phyloP scores from a whole-genome alignment of 2,888 invertebrate species.

The Papilio demoleus region DNA sequence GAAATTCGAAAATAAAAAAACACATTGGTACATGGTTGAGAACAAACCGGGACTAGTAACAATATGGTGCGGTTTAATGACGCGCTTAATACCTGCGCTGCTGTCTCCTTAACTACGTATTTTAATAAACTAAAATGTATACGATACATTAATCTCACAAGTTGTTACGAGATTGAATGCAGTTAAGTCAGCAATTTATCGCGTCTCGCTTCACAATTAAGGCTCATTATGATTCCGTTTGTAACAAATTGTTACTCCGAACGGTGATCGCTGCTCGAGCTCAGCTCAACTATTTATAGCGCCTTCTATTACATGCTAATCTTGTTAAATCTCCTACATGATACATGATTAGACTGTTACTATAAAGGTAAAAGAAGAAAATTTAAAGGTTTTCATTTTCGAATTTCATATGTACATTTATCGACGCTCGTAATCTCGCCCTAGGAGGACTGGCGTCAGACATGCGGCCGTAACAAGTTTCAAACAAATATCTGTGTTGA shows the following conservation, averaged over 20 bases:
- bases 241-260: slow-evolving; percentile 9
- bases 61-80: no score
- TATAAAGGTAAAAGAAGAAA: background rate
- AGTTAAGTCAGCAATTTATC: slow-evolving; percentile 16
- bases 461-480: no score
- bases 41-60: no score
- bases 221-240: slow-evolving; percentile 22
- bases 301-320: background rate
- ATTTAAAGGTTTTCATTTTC: no score
- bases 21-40: no score
- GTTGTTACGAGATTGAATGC: background rate
- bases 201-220: slow-evolving; percentile 18
- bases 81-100: no score
- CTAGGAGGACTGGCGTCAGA: no score
- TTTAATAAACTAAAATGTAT: background rate
- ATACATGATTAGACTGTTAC: background rate
- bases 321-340: background rate
- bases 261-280: slow-evolving; percentile 8
- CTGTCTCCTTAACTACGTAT: background rate
- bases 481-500: no score
- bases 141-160: background rate
- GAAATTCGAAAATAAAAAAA: no score
- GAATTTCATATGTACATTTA: no score
- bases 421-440: no score
- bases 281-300: slow-evolving; percentile 4